Base-by-base conservation (phyloP, 2,888 invertebrate genomes). In the Lithosia quadra region DNA sequence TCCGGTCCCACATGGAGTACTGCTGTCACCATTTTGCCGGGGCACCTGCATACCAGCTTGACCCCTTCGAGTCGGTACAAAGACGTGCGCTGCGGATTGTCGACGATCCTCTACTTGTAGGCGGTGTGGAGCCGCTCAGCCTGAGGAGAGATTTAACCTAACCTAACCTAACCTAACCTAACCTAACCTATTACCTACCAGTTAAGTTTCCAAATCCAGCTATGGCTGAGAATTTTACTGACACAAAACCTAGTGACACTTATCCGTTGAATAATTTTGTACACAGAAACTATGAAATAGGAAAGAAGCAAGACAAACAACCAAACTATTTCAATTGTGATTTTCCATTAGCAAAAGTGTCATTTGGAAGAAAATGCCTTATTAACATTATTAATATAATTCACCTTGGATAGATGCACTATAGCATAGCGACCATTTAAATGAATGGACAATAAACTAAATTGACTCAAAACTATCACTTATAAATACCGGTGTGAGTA, bases 381-480 rank as follows among this genome's bases (percentile, higher is more conserved):
- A 49, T 8, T n/a, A 8, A n/a, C 49, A 49, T n/a, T 18, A 49
- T 49, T n/a, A 49, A 49, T n/a, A 49, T 9, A n/a, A 22, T 22
- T 15, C 24, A 22, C 15, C 18, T 28, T 56, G 24, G 22, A 5
- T 28, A 56, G 28, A 9, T 24, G 56, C 56, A 24, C 28, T 28
- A 24, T 56, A 28, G 56, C 28, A 15, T 28, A 56, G 11, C 15
- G 56, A 56, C 56, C 56, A 15, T 28, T 24, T 24, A 33, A 58
- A 58, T 33, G 18, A 58, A 58, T 58, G 58, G 56, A 15, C 24
- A 15, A 28, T 24, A 56, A 58, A 58, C 33, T n/a, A 34, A 58
- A 58, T 33, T 33, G n/a, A 9, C 33, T 58, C 58, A 58, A 58
- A 58, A 33, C 33, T 28, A 58, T 58, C 58, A 10, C 33, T 55